Conservation (phyloP, 2,113 vertebrate genomes). For the Cnemophilus loriae region DNA sequence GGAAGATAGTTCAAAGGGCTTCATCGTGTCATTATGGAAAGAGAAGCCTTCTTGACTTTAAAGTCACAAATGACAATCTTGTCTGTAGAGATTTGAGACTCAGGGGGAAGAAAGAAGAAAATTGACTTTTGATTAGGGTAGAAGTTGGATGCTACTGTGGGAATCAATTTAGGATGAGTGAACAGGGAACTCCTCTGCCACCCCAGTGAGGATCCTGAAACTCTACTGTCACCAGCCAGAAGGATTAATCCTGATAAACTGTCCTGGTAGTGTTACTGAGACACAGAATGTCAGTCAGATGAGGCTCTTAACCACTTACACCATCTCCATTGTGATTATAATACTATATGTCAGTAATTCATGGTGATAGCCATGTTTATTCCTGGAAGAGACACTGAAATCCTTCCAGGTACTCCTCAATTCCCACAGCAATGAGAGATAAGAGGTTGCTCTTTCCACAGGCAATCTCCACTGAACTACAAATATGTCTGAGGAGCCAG, state of each 20-base stretch:
- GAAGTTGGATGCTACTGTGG: not conserved
- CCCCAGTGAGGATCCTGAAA: not conserved
- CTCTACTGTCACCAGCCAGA: not conserved
- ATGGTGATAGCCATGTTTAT: not conserved
- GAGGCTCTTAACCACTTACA: not conserved
- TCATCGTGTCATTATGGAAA: not conserved
- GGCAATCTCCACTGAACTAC: no score
- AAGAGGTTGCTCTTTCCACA: not conserved
- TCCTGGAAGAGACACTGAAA: not conserved
- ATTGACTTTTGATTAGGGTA: not conserved
- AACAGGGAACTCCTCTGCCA: not conserved
- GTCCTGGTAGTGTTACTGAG: not conserved
- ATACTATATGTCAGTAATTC: not conserved
- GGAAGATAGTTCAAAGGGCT: not conserved
- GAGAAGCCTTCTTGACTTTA: not conserved
- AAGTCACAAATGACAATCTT: not conserved
- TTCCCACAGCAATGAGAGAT: not conserved
- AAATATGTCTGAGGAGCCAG: not conserved
- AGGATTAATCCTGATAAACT: not conserved
- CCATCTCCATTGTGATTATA: not conserved
- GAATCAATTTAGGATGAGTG: not conserved
- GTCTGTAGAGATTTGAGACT: not conserved
- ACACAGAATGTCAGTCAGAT: not conserved
- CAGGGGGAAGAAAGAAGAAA: fast-evolving
- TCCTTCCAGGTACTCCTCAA: not conserved